Conservation (phyloP, 30 jellyfish, hydroid and myxozoan species). For the Pelagia noctiluca region DNA sequence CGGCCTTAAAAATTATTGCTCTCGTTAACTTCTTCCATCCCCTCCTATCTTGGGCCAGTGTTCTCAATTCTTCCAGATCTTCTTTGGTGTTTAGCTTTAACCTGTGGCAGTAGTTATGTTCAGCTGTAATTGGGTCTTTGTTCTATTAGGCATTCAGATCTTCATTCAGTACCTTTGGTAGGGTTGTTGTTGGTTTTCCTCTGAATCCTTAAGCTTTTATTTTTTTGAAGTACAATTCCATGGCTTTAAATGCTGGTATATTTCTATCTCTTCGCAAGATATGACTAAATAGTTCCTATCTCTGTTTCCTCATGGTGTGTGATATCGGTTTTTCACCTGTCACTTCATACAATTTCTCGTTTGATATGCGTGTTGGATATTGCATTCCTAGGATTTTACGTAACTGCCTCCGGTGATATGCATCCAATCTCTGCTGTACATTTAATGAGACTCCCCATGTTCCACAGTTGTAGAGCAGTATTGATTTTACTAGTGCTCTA, state of each 20-base stretch:
- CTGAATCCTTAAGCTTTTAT: neutral
- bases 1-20: constrained; percentile 35
- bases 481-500: constrained; percentile 22
- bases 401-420: constrained; percentile 36
- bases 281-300: constrained; percentile 59
- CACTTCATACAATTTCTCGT: constrained; percentile 37
- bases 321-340: too few species aligned
- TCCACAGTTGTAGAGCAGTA: constrained; percentile 37
- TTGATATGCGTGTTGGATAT: constrained; percentile 42
- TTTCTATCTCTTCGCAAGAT: constrained; percentile 46
- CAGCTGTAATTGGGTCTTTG: constrained; percentile 37
- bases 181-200: constrained; percentile 44
- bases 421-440: constrained; percentile 44
- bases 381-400: constrained; percentile 28
- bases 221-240: constrained; percentile 42
- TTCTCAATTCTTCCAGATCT: constrained; percentile 50
- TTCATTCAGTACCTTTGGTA: constrained; percentile 25
- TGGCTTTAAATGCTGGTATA: constrained; percentile 43
- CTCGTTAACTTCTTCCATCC: constrained; percentile 39
- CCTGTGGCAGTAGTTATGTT: constrained; percentile 48
- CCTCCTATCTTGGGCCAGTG: constrained; percentile 44
- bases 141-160: constrained; percentile 47
- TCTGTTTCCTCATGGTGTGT: constrained; percentile 36
- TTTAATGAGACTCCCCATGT: constrained; percentile 49
- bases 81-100: constrained; percentile 46